Percentiles rank a stretch among this genome's conserved stretches.
Conservation (phyloP, 1,140 invertebrate species). For the Sitodiplosis mosellana region DNA sequence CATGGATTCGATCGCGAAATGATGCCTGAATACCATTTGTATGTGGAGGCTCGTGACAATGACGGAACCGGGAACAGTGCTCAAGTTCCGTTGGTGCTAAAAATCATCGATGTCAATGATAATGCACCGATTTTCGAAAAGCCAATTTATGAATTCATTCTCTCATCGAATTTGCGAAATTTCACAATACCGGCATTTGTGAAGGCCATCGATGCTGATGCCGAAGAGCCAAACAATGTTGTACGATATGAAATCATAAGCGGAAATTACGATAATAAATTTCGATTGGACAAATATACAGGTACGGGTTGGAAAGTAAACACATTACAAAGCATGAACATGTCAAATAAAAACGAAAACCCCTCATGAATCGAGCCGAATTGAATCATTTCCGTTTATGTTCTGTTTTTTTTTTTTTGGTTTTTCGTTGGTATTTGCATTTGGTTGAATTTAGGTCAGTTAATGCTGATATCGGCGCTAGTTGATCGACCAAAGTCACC, state of each 20-base stretch:
- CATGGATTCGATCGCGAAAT: slow-evolving; percentile 68
- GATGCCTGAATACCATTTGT: slow-evolving; percentile 51
- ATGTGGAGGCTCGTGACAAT: slow-evolving; percentile 70
- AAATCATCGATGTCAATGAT: slow-evolving; percentile 72
- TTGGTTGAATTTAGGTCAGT: slow-evolving; percentile 19
- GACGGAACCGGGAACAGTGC: slow-evolving; percentile 58
- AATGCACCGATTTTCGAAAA: slow-evolving; percentile 67
- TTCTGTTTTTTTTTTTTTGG: too few species aligned
- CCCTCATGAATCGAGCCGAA: not conserved
- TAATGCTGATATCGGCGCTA: slow-evolving; percentile 29
- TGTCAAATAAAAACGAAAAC: not conserved
- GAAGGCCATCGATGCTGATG: slow-evolving; percentile 64
- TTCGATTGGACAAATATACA: slow-evolving; percentile 53
- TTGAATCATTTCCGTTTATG: too few species aligned
- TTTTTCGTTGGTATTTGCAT: not conserved
- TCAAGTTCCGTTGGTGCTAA: slow-evolving; percentile 44
- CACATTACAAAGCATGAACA: not conserved
- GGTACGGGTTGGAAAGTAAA: slow-evolving; percentile 34
- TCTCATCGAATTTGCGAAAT: slow-evolving; percentile 48
- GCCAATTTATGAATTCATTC: slow-evolving; percentile 59
- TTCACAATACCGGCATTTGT: slow-evolving; percentile 53
- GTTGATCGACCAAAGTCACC: slow-evolving; percentile 28
- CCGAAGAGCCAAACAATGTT: slow-evolving; percentile 68
- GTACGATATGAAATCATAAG: slow-evolving; percentile 68
- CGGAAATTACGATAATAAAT: slow-evolving; percentile 62